A percentile compares a stretch with the other conserved stretches of the same genome.
phyloP scores from a whole-genome alignment of 2,797 vertebrate species.

The Remorina albescens region DNA sequence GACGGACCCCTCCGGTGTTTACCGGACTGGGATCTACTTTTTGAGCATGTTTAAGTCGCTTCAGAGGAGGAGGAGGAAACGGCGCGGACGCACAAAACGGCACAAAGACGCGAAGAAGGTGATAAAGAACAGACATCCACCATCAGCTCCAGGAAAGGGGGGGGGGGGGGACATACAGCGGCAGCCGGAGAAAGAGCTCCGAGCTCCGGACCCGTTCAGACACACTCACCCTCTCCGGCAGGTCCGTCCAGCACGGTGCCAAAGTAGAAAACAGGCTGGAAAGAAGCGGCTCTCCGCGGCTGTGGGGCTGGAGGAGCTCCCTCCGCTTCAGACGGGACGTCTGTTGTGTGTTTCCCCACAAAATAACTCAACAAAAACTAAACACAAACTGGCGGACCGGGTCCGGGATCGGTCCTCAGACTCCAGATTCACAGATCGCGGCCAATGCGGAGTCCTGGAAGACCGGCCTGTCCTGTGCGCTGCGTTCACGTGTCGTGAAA shows the following conservation, averaged over 20 bases:
- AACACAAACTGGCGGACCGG: conserved; percentile 9
- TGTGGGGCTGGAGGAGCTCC: not conserved
- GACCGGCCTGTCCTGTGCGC: conserved; percentile 40
- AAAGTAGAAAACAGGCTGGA: conserved; percentile 38
- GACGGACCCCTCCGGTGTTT: not conserved
- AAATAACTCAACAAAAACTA: no score
- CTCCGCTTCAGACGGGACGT: not conserved
- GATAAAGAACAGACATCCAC: not conserved
- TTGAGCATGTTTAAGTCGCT: not conserved
- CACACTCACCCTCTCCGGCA: conserved; percentile 69
- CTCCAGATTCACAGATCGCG: conserved; percentile 52
- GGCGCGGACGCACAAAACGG: not conserved
- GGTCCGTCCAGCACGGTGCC: conserved; percentile 73
- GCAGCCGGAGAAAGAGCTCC: no score
- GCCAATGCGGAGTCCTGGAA: conserved; percentile 60
- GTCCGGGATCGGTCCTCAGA: conserved; percentile 4
- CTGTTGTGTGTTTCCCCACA: not conserved
- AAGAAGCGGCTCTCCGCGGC: not conserved
- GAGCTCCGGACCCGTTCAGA: conserved; percentile 51
- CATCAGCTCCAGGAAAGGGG: no score
- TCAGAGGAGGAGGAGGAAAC: not conserved
- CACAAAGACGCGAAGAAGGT: not conserved
- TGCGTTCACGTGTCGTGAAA: conserved; percentile 29
- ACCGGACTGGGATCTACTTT: not conserved
- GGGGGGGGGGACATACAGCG: no score